Conservation (phyloP, 2,113 vertebrate genomes). For the Todiramphus chloris region DNA sequence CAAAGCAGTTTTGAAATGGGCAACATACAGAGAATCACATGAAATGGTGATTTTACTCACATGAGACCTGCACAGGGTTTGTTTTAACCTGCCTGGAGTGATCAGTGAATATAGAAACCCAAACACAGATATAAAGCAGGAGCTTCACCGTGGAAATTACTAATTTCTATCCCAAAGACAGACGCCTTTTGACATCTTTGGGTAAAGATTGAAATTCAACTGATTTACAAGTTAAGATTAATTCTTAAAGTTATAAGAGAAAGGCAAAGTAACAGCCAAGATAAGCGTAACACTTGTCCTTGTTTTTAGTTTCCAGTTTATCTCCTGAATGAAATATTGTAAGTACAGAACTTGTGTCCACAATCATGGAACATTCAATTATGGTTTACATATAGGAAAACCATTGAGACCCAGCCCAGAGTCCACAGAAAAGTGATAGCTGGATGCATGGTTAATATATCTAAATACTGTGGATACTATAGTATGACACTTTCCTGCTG, state of each 20-base stretch:
- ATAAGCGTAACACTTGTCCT: not conserved
- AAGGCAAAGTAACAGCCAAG: not conserved
- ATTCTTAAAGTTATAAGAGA: not conserved
- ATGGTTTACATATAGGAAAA: not conserved
- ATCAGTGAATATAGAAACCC: not conserved
- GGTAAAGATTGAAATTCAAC: not conserved
- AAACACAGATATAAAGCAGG: not conserved
- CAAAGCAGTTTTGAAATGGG: not conserved
- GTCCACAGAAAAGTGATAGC: not conserved
- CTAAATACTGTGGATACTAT: not conserved
- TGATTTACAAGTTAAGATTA: not conserved
- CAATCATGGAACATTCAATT: not conserved
- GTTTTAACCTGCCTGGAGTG: not conserved
- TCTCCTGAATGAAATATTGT: not conserved
- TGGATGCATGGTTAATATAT: not conserved
- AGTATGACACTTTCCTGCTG: not conserved
- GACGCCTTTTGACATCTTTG: not conserved
- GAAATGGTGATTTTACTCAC: not conserved
- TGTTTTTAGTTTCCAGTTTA: not conserved
- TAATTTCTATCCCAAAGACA: not conserved
- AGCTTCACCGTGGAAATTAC: not conserved
- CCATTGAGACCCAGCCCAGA: not conserved
- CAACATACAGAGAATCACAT: not conserved
- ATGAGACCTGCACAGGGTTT: not conserved
- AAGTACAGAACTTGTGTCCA: not conserved